A percentile compares a stretch with the other conserved stretches of the same genome.
Conservation (phyloP, 2,888 invertebrate species). For the Therioaphis trifolii region DNA sequence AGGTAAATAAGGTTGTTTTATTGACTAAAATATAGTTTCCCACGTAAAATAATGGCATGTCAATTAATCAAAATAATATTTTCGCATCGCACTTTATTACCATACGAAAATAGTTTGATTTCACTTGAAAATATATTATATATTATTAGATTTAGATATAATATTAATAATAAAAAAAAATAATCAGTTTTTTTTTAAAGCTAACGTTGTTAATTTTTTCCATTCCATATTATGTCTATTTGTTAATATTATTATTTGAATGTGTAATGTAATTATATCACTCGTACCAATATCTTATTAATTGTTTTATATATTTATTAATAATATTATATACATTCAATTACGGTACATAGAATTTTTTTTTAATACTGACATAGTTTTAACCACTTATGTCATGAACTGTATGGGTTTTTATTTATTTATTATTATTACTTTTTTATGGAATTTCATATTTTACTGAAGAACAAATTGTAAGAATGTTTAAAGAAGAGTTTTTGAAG, state of each 20-base stretch:
- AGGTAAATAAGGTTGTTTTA: constrained; percentile 10
- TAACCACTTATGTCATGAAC: constrained; percentile 21
- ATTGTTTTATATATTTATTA: constrained; percentile 23
- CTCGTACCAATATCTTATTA: constrained; percentile 29
- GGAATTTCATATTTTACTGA: constrained; percentile 38
- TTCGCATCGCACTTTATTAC: constrained; percentile 39
- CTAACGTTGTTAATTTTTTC: constrained; percentile 35
- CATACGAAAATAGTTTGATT: constrained; percentile 35
- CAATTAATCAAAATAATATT: constrained; percentile 53
- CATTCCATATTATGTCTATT: constrained; percentile 44
- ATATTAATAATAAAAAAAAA: not conserved
- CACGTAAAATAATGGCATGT: constrained; percentile 48
- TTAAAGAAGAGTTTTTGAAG: constrained; percentile 21
- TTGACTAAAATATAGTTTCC: constrained; percentile 7
- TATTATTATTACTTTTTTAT: constrained; percentile 39
- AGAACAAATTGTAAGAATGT: constrained; percentile 20
- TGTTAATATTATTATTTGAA: constrained; percentile 16
- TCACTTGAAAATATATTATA: constrained; percentile 12
- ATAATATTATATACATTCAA: not conserved
- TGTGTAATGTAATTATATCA: constrained; percentile 5
- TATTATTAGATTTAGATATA: constrained; percentile 40
- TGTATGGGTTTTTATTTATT: constrained; percentile 29
- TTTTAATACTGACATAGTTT: constrained; percentile 9
- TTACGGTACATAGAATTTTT: constrained; percentile 21
- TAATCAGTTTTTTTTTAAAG: not conserved